These are phyloP conservation scores for Ageneiosus marmoratus DNA, from an alignment of 2,113 vertebrate genomes.

Conservation along the genomic window DNA sequence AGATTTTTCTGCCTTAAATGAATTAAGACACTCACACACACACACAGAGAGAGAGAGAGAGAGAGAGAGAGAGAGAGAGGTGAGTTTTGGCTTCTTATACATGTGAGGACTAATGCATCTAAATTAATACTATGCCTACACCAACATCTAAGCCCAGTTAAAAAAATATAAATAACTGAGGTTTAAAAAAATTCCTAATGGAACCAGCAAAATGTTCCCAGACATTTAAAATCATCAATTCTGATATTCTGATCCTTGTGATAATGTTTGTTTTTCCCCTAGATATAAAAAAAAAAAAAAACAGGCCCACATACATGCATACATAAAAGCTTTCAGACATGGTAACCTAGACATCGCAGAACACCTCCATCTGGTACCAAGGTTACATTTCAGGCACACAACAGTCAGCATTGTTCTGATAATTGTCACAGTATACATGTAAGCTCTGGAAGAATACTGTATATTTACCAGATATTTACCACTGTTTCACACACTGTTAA, in stretches of 20 bases:
- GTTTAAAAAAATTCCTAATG: too few species aligned
- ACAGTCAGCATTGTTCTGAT: background rate
- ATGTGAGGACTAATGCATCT: background rate
- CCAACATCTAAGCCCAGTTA: too few species aligned
- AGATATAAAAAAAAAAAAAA: background rate
- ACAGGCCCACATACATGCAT: background rate
- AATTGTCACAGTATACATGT: background rate
- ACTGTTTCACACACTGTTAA: background rate
- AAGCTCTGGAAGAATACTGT: background rate
- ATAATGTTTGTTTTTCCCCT: background rate
- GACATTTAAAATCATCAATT: background rate
- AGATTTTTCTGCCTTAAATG: slow-evolving; percentile 43
- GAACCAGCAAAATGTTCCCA: background rate
- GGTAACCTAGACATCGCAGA: background rate
- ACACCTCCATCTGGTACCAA: background rate
- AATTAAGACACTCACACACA: slow-evolving; percentile 6
- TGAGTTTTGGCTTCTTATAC: background rate
- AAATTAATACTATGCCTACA: too few species aligned
- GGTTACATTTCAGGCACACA: background rate
- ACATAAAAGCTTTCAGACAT: background rate
- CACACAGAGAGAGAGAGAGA: too few species aligned
- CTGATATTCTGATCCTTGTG: background rate
- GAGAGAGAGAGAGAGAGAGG: too few species aligned
- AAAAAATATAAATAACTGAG: too few species aligned
- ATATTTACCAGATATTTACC: background rate